Base-by-base conservation (phyloP, 2,797 vertebrate genomes). In the Lagothrix lagotricha region DNA sequence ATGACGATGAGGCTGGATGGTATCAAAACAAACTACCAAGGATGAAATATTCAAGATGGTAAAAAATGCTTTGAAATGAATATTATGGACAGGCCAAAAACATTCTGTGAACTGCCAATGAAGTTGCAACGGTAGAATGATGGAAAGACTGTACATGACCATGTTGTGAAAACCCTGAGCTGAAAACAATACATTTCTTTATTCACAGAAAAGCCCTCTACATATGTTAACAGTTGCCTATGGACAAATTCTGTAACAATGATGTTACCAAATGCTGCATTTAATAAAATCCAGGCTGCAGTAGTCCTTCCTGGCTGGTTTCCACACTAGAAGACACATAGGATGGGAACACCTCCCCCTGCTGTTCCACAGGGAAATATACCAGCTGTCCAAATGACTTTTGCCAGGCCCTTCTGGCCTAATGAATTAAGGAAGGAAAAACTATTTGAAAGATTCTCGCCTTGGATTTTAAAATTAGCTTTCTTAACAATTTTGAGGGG, bases 321-420 rank as follows among this genome's bases (percentile, higher is more conserved):
- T 92, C 81, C 75, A 90, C 14, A 54, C 39, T 10, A 93, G 33
- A 91, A 93, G 36, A 86, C 36, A 57, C 8, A 41, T 0, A 57
- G 26, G 46, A 89, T 12, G 39, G 26, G 28, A 89, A 94, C 50
- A 79, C 11, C 82, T 41, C 52, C 84, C 44, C 36, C 76, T 94
- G 58, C 64, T 58, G 52, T 75, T 92, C 88, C 85, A 83, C 44
- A 89, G n/a, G 75, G 64, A 93, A 95, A 93, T 57, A 57, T 0
- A 58, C 17, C 85, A 87, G 70, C 87, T 92, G 94, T 70, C 41
- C 81, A 97, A 96, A 96, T 80, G 79, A 84, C 92, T 48, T n/a
- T 5, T 24, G 72, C 36, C 72, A 88, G 61, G 19, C 1, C 3
- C 17, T 48, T 77, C 73, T 77, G 41, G 41, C 22, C 52, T 84